Evolutionary conservation across 2,797 vertebrate genomes (phyloP).

Genomic region (Helicolenus hilgendorfi): DNA sequence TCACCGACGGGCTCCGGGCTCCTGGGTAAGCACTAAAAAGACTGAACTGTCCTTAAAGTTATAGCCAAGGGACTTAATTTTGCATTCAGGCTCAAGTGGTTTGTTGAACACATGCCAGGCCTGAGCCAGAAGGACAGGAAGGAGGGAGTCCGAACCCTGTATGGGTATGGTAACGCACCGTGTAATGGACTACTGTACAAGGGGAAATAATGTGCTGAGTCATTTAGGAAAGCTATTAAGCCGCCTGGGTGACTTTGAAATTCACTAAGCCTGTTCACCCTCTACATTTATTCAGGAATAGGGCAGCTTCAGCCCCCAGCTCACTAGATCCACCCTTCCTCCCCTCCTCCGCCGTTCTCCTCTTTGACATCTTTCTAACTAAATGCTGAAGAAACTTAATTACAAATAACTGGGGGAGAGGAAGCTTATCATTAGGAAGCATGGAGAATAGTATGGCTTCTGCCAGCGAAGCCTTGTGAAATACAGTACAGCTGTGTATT

Average conservation of each 20-base stretch:
- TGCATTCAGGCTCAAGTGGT: slow-evolving; percentile 84
- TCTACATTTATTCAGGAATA: slow-evolving; percentile 76
- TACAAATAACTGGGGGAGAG: slow-evolving; percentile 76
- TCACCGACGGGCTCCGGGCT: slow-evolving; percentile 40
- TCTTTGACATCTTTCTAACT: slow-evolving; percentile 75
- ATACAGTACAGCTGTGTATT: slow-evolving; percentile 55
- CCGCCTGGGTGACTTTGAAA: slow-evolving; percentile 86
- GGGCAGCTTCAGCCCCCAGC: slow-evolving; percentile 64
- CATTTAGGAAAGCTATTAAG: slow-evolving; percentile 86
- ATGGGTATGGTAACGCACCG: slow-evolving; percentile 72
- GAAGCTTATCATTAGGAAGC: slow-evolving; percentile 69
- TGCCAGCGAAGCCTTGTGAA: slow-evolving; percentile 56
- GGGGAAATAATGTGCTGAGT: slow-evolving; percentile 87
- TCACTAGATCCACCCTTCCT: background rate
- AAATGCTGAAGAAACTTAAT: slow-evolving; percentile 80
- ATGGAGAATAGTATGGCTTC: slow-evolving; percentile 53
- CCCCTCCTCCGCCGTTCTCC: slow-evolving; percentile 34
- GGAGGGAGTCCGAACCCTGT: slow-evolving; percentile 55
- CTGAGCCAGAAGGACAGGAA: slow-evolving; percentile 63
- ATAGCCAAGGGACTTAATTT: slow-evolving; percentile 72
- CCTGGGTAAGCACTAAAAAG: slow-evolving; percentile 57
- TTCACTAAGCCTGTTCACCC: slow-evolving; percentile 82
- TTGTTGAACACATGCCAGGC: slow-evolving; percentile 83
- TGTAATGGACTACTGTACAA: slow-evolving; percentile 86
- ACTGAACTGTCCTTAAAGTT: slow-evolving; percentile 71